Conservation (phyloP, 2,888 invertebrate species). For the Microctonus aethiopoides region DNA sequence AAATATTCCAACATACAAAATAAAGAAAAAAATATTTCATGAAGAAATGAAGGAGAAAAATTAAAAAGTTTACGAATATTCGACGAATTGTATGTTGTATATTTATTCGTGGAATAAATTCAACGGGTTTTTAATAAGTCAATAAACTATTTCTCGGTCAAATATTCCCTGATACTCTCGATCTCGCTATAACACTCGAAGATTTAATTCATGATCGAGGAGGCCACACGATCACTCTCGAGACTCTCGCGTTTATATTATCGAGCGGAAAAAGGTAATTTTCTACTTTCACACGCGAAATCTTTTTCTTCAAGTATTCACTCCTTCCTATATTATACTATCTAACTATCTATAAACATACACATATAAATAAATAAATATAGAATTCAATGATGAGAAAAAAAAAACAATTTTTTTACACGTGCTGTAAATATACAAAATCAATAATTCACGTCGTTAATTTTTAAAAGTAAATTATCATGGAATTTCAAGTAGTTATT, state of each 20-base stretch:
- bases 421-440: not conserved
- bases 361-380: not conserved
- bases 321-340: not conserved
- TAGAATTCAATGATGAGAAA: not conserved
- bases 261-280: slow-evolving; percentile 30
- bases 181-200: not conserved
- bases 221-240: slow-evolving; percentile 13
- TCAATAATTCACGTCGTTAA: not conserved
- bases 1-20: not conserved
- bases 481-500: not conserved
- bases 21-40: not conserved
- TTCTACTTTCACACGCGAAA: slow-evolving; percentile 38
- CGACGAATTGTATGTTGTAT: not conserved
- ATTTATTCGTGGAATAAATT: not conserved
- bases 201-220: slow-evolving; percentile 1
- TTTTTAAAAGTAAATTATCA: slow-evolving; percentile 13
- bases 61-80: not conserved
- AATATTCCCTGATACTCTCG: slow-evolving; percentile 7
- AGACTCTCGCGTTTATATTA: slow-evolving; percentile 16
- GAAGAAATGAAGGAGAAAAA: not conserved
- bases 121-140: not conserved
- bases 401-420: not conserved
- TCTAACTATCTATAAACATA: not conserved
- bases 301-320: slow-evolving; percentile 17
- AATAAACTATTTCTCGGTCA: slow-evolving; percentile 21